Percentiles rank a stretch among this genome's conserved stretches.
phyloP scores from a whole-genome alignment of 2,113 vertebrate genomes.

The Corythaixoides concolor region DNA sequence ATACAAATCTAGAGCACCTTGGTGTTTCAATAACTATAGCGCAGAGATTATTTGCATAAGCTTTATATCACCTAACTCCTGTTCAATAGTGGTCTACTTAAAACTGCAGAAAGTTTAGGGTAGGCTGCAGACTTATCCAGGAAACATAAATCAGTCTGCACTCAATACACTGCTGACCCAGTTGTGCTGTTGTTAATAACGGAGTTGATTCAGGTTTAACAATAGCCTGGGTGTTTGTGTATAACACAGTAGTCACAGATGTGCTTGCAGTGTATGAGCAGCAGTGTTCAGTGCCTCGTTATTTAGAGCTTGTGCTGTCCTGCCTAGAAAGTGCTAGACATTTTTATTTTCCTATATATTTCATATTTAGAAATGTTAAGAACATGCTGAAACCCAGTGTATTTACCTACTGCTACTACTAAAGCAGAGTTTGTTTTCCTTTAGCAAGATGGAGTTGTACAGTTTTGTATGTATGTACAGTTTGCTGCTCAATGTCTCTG shows the following conservation, averaged over 20 bases:
- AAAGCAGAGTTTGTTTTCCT: not conserved
- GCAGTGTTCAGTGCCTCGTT: not conserved
- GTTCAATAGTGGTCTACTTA: not conserved
- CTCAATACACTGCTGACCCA: not conserved
- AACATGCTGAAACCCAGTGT: not conserved
- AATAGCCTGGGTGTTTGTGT: not conserved
- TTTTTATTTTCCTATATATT: not conserved
- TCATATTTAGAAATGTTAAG: not conserved
- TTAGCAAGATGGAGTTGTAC: not conserved
- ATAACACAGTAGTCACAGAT: not conserved
- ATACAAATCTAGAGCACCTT: not conserved
- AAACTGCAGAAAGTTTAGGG: not conserved
- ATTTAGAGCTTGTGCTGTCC: not conserved
- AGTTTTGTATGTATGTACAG: not conserved
- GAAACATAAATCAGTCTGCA: not conserved
- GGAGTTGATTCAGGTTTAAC: not conserved
- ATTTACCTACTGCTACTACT: not conserved
- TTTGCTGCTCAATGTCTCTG: not conserved
- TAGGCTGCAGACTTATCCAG: not conserved
- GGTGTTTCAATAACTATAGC: not conserved
- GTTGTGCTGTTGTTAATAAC: conserved; percentile 2
- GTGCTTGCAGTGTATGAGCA: not conserved
- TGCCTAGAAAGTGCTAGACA: not conserved
- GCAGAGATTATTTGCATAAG: not conserved
- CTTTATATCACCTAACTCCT: not conserved